phyloP scores from a whole-genome alignment of 2,888 invertebrate species.

The Orchesella flavescens region DNA sequence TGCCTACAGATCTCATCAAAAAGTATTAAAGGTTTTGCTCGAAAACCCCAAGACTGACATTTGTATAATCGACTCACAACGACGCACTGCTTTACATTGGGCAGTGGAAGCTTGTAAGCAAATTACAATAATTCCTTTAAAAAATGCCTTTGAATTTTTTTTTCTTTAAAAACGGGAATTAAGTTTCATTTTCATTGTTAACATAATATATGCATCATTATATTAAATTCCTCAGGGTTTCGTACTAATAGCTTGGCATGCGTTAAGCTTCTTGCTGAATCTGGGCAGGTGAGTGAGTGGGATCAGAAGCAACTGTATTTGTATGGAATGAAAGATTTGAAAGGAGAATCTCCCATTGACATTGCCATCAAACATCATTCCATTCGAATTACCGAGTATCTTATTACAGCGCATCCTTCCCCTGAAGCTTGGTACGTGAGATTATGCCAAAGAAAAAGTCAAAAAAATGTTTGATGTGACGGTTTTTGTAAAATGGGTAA shows the following conservation, averaged over 20 bases:
- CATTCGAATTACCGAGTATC: slow-evolving; percentile 56
- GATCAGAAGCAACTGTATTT: slow-evolving; percentile 53
- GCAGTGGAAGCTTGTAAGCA: slow-evolving; percentile 64
- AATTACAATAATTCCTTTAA: too few relatives aligned
- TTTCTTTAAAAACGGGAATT: background rate
- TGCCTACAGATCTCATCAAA: slow-evolving; percentile 61
- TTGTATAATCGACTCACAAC: slow-evolving; percentile 54
- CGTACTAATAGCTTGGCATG: slow-evolving; percentile 57
- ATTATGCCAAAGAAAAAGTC: background rate
- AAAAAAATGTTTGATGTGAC: background rate
- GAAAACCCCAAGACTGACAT: slow-evolving; percentile 58
- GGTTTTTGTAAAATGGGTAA: background rate
- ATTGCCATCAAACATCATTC: slow-evolving; percentile 56
- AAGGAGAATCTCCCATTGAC: slow-evolving; percentile 62
- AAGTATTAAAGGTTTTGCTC: slow-evolving; percentile 56
- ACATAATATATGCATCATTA: background rate
- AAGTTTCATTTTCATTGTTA: background rate
- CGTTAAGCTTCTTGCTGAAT: slow-evolving; percentile 60
- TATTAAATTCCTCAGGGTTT: slow-evolving; percentile 53
- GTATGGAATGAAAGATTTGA: slow-evolving; percentile 50
- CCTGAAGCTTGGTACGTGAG: slow-evolving; percentile 58
- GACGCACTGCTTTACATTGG: slow-evolving; percentile 62
- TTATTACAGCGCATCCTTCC: slow-evolving; percentile 54
- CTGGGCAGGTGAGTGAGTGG: slow-evolving; percentile 51
- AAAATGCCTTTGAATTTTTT: background rate